Evolutionary conservation across 2,113 vertebrate species (phyloP), one percentile per base, ranked within the genome.

Genomic region (Neodon shergylaensis): DNA sequence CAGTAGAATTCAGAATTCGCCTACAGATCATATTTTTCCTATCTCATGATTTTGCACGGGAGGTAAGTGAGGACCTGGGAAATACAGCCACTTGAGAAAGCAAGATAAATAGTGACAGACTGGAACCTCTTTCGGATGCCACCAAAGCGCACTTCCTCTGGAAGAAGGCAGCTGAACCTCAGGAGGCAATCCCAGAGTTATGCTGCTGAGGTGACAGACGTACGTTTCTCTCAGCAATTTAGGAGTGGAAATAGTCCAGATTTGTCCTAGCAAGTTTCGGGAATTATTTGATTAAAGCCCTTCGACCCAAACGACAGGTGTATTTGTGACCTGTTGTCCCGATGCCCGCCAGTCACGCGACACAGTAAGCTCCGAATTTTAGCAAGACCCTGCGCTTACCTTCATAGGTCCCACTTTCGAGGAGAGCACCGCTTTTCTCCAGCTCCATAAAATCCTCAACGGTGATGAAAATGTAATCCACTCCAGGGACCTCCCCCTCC

Each of bases 321-420:
- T 19, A 89, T n/a, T 92, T 93, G 26, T 65, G 92, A 97, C 13
- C 70, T 36, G 16, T 52, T 86, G 2, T 86, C 68, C 76, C 77
- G 70, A 70, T 7, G 24, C 1, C 94, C 88, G 92, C 95, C 44
- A 81, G n/a, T 17, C 10, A 52, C 7, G 24, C 16, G 95, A 93
- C 22, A 7, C 61, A 89, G 78, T 31, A 31, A 9, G 8, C 52
- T 22, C 86, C 0, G 85, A 13, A 94, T 4, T 76, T 33, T 78
- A 28, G 79, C 78, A 61, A 11, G n/a, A 61, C 90, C 26, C 0
- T 0, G 0, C 58, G 7, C 98, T 98, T 98, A 99, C 99, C 99
- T 99, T 99, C 99, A 99, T 99, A 99, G 72, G 99, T 99, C 98
- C 99, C 99, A 21, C 99, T 99, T 99, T 99, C 99, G 93, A 99